These are phyloP conservation scores for Eudyptes chrysolophus DNA, from an alignment of 2,113 vertebrate species.

Conservation along the genomic window DNA sequence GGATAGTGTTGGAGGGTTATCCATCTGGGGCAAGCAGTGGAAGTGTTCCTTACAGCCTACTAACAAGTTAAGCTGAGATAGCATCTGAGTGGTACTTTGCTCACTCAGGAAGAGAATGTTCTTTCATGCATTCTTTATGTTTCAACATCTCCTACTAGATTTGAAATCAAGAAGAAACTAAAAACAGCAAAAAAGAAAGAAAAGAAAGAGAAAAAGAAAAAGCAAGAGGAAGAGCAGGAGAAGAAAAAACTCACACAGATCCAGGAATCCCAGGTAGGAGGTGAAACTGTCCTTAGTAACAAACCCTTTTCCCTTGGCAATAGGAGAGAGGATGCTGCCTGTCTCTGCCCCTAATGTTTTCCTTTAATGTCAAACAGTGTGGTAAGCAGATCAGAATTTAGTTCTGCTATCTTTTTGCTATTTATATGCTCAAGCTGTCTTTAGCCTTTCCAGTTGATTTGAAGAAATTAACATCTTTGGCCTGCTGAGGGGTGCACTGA, in stretches of 20 bases:
- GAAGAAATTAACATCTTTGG: not conserved
- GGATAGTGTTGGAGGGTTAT: not conserved
- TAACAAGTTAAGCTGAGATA: not conserved
- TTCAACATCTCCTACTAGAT: constrained; percentile 75
- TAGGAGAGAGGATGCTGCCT: not conserved
- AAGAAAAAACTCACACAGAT: constrained; percentile 95
- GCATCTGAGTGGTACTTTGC: not conserved
- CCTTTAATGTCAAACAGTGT: not conserved
- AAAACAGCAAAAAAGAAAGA: constrained; percentile 98
- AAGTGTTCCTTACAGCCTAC: not conserved
- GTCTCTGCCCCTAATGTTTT: not conserved
- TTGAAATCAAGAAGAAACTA: constrained; percentile 99
- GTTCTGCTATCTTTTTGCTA: not conserved
- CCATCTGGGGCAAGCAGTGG: not conserved
- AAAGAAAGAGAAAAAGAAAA: constrained; percentile 98
- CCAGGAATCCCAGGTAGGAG: constrained; percentile 91
- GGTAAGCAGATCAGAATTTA: not conserved
- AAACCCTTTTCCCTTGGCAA: not conserved
- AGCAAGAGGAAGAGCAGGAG: constrained; percentile 95
- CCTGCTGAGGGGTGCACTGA: not conserved
- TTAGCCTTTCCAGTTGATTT: not conserved
- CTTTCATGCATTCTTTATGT: not conserved
- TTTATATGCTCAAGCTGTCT: not conserved
- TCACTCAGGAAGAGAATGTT: not conserved
- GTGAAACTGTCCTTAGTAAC: not conserved